Percentiles rank a stretch among this genome's conserved stretches.
Evolutionary conservation across 2,888 invertebrate genomes (phyloP).

Genomic region (Tetragnatha montana): DNA sequence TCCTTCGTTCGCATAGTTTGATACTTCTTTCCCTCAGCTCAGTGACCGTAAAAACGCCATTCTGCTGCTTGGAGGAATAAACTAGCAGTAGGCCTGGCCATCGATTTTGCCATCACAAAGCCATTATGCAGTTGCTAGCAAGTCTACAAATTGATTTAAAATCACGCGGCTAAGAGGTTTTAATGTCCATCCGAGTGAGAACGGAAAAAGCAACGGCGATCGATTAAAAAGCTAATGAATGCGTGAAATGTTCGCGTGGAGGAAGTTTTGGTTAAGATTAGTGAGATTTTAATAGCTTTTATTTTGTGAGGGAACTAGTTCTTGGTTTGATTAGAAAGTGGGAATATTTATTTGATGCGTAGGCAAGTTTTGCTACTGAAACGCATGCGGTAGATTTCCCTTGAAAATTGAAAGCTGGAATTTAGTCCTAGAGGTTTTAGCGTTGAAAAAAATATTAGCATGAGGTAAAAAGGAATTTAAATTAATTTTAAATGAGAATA

Average conservation of each 20-base stretch:
- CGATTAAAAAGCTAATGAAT: neutral
- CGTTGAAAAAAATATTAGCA: too few species aligned
- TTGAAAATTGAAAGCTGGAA: too few species aligned
- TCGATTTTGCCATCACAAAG: constrained; percentile 62
- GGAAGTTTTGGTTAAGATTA: neutral
- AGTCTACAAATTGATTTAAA: constrained; percentile 63
- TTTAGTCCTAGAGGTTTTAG: too few species aligned
- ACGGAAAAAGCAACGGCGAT: neutral
- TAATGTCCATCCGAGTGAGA: neutral
- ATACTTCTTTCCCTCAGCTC: neutral
- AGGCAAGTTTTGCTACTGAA: too few species aligned
- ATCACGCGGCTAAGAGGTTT: constrained; percentile 21
- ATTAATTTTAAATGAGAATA: too few species aligned
- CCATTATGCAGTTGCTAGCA: constrained; percentile 51
- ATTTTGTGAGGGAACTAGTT: neutral
- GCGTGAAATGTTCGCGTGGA: neutral
- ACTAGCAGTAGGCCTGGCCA: constrained; percentile 33
- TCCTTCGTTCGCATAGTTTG: neutral
- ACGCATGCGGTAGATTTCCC: too few species aligned
- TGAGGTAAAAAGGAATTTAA: too few species aligned
- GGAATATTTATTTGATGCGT: too few species aligned
- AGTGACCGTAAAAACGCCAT: constrained; percentile 32
- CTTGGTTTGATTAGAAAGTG: too few species aligned
- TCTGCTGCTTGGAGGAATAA: constrained; percentile 7
- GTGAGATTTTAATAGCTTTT: neutral